Conservation (phyloP, 2,888 invertebrate species). For the Drosophila macrothrix region DNA sequence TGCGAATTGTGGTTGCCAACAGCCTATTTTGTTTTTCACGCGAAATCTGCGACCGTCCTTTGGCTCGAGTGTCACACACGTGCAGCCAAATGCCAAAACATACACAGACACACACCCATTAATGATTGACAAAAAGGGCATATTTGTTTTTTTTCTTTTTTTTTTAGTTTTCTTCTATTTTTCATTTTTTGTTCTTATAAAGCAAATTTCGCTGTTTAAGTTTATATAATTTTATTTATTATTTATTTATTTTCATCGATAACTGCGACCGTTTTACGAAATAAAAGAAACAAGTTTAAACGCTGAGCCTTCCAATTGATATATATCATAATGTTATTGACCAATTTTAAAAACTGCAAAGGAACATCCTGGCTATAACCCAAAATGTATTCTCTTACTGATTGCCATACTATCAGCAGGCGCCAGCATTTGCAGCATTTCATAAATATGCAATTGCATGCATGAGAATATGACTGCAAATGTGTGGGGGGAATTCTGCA, state of each 20-base stretch:
- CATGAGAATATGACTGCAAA: not conserved
- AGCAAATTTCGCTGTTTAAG: too few relatives aligned
- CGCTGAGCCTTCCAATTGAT: not conserved
- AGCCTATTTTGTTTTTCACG: not conserved
- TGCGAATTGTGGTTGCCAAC: not conserved
- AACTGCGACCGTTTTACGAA: too few relatives aligned
- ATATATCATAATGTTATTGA: too few relatives aligned
- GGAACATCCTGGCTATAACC: not conserved
- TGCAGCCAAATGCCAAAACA: slow-evolving; percentile 48
- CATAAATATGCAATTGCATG: slow-evolving; percentile 2
- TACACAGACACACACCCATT: not conserved
- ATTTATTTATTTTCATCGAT: too few relatives aligned
- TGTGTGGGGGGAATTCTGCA: not conserved
- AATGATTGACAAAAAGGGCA: not conserved
- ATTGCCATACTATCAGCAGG: not conserved
- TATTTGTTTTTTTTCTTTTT: rapidly evolving
- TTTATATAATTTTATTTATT: too few relatives aligned
- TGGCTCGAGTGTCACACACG: slow-evolving; percentile 13
- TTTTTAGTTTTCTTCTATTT: too few relatives aligned
- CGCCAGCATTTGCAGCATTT: not conserved
- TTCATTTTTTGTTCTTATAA: too few relatives aligned
- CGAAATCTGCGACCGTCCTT: slow-evolving; percentile 1
- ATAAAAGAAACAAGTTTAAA: not conserved
- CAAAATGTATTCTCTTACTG: not conserved
- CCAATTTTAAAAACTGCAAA: not conserved